Base-by-base conservation (phyloP, 1,140 invertebrate species). In the Drosophila insularis region DNA sequence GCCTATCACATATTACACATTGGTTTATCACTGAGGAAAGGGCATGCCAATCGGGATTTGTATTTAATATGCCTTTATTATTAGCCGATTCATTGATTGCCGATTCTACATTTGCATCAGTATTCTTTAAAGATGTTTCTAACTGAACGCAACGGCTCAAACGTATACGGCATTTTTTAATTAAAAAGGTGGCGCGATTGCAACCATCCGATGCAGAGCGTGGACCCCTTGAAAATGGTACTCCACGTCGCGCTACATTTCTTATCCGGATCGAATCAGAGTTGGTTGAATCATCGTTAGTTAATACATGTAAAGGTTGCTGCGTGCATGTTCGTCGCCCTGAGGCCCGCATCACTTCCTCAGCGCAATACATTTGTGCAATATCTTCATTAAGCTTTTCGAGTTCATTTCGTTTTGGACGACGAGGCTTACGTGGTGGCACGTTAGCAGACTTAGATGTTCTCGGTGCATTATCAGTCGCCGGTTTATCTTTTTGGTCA, bases 321-420 rank as follows among this genome's bases (percentile, higher is more conserved):
- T 40, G 27, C 1, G 89, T 89, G 60, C 93, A 93, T 71, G 93
- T 91, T 19, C 93, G 73, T 59, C 91, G 86, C 1, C 93, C 93
- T 1, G 90, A 93, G 0, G 93, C 92, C 0, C 92, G 92, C n/a
- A 95, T 81, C 1, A 95, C 94, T 4, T 93, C 94, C 11, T 94
- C 92, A 31, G 93, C 91, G 43, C 94, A 68, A 19, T 94, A 68
- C 94, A 92, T 67, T 1, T 63, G 37, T 0, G 84, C 68, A 40
- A 95, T 94, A 74, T 95, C 94, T 23, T 94, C 94, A 54, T 95
- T 94, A 0, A 95, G 87, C 67, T 93, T 92, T 46, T 95, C 94
- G 6, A 95, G 65, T 56, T 94, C 94, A 21, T 74, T 92, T 13
- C 71, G 74, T 59, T 80, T 78, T 0, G 62, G 27, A n/a, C 32